Conservation (phyloP, 1,140 invertebrate genomes). For the Antheraea mylitta region DNA sequence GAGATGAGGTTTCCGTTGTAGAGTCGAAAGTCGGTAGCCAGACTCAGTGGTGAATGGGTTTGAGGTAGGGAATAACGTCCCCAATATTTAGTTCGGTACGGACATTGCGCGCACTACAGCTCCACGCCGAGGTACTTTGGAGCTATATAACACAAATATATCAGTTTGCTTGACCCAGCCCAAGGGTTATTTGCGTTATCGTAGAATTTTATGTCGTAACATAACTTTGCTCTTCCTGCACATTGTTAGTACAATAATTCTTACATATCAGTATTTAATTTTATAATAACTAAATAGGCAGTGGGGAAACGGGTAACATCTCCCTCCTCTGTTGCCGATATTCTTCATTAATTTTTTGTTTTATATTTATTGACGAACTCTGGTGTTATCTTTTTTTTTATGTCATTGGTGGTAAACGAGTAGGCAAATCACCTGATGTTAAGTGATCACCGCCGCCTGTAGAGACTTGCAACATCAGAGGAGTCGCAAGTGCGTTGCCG, state of each 20-base stretch:
- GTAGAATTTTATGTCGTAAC: slow-evolving; percentile 25
- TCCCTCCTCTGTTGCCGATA: no score
- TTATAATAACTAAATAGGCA: neutral
- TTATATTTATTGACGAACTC: no score
- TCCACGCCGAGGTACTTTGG: slow-evolving; percentile 19
- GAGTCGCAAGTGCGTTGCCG: no score
- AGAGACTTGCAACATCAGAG: no score
- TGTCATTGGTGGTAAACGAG: no score
- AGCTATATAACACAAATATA: slow-evolving; percentile 23
- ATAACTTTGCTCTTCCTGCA: slow-evolving; percentile 17
- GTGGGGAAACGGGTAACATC: no score
- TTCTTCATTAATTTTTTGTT: no score
- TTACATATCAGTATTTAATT: neutral
- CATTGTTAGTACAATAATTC: slow-evolving; percentile 7
- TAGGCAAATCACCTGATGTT: no score
- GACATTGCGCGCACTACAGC: slow-evolving; percentile 14
- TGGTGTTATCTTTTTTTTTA: no score
- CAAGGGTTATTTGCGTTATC: slow-evolving; percentile 13
- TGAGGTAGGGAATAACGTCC: slow-evolving; percentile 13
- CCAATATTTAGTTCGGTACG: slow-evolving; percentile 17
- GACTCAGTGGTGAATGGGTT: slow-evolving; percentile 6
- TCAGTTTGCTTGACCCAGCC: slow-evolving; percentile 18
- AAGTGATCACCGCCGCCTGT: no score
- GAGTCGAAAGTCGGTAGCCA: slow-evolving; percentile 13
- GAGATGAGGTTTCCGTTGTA: slow-evolving; percentile 14